Evolutionary conservation across 2,797 vertebrate genomes (phyloP), one percentile per base, ranked within the genome.

Genomic region (Picus viridis): DNA sequence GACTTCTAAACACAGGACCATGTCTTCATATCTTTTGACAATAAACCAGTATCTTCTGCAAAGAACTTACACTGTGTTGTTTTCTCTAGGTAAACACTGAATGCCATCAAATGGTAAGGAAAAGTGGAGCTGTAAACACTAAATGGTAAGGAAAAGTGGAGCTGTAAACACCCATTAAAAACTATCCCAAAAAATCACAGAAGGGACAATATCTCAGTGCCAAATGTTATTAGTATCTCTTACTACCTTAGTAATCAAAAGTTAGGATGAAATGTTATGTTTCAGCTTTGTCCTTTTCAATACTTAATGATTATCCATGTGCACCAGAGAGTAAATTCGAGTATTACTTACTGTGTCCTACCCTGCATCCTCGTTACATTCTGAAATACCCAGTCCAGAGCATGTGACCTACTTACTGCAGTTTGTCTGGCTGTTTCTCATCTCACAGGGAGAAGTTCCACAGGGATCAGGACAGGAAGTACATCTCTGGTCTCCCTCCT

Each of bases 341-440:
- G 16, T 32, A 86, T 63, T 65, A 23, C 27, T 84, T 79, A 76
- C 79, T 45, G 32, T 54, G 39, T 75, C 43, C 86, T 95, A 93
- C 36, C 59, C 63, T 72, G 39, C 16, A 69, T 70, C 12, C 61
- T 74, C 54, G 56, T 82, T 75, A 81, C n/a, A 64, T n/a, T 30
- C 67, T 76, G 54, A 62, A 83, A 23, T 18, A 53, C 11, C 32
- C 41, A 67, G 16, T 36, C 47, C 16, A 15, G 83, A 89, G 80
- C 82, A 83, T 18, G 22, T 67, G 32, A 47, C 57, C 67, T 93
- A 98, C 99, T 99, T 98, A 99, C 99, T 98, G 95, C 99, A 99
- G 97, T 98, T 98, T 89, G 81, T 95, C 93, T 67, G 97, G 94
- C 92, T 97, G 80, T 91, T 96, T 62, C 95, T 96, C 27, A 83